Conservation (phyloP, 2,113 vertebrate genomes). For the Spea bombifrons region DNA sequence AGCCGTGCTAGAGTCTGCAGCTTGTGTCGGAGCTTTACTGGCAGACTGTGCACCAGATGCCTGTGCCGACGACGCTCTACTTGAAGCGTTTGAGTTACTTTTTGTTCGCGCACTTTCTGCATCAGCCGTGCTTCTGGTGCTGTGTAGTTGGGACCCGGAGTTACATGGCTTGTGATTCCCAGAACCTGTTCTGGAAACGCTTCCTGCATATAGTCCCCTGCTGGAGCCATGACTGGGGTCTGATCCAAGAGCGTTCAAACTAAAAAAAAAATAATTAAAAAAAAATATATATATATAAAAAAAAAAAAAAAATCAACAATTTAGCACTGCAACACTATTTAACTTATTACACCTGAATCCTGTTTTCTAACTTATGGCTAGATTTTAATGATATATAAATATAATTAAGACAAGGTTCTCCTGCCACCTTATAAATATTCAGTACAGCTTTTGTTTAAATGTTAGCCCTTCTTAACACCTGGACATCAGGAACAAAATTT, state of each 20-base stretch:
- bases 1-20: conserved; percentile 63
- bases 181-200: conserved; percentile 63
- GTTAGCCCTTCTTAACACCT: too few relatives aligned
- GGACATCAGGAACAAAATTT: too few relatives aligned
- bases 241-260: conserved; percentile 77
- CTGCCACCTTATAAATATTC: too few relatives aligned
- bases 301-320: too few relatives aligned
- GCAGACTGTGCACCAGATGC: conserved; percentile 59
- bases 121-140: conserved; percentile 69
- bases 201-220: conserved; percentile 75
- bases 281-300: too few relatives aligned
- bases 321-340: too few relatives aligned
- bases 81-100: conserved; percentile 60
- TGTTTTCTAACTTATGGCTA: too few relatives aligned
- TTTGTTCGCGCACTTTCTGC: conserved; percentile 74
- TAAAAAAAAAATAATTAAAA: conserved; percentile 63
- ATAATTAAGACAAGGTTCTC: too few relatives aligned
- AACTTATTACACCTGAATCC: too few relatives aligned
- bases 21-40: conserved; percentile 62
- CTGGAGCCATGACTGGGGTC: conserved; percentile 75
- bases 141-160: conserved; percentile 65
- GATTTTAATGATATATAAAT: too few relatives aligned
- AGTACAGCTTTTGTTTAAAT: too few relatives aligned
- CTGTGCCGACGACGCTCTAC: conserved; percentile 73
- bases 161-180: conserved; percentile 74